Evolutionary conservation across 1,140 invertebrate genomes (phyloP).

Genomic region (Branchinecta lynchi): DNA sequence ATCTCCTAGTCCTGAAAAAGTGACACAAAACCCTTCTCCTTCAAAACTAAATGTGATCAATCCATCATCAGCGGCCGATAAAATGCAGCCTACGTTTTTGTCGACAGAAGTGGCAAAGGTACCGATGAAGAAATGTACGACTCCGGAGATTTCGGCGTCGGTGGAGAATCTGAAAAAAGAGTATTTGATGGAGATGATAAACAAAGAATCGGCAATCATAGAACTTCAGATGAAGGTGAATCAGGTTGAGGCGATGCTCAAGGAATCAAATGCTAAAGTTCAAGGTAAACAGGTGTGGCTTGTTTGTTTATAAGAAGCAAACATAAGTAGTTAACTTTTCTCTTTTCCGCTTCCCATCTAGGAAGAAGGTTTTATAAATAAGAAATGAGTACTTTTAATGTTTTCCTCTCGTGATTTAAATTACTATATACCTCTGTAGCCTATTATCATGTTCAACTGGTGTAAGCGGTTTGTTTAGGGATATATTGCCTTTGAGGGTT

Average conservation of each 20-base stretch:
- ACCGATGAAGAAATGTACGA: not conserved
- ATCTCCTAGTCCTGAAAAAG: not conserved
- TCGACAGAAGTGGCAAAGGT: not conserved
- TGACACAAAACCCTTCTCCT: not conserved
- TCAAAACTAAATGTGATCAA: not conserved
- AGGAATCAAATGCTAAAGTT: not conserved
- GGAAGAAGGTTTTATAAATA: no score
- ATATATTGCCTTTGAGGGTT: no score
- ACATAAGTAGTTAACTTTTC: no score
- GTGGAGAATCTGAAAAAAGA: slow-evolving; percentile 9
- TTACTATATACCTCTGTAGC: no score
- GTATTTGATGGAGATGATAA: slow-evolving; percentile 8
- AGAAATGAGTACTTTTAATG: no score
- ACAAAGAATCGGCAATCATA: not conserved
- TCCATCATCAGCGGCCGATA: not conserved
- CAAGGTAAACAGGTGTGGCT: not conserved
- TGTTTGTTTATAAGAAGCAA: no score
- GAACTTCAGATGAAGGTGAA: not conserved
- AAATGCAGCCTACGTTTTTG: not conserved
- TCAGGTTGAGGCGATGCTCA: not conserved
- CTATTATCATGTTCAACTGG: no score
- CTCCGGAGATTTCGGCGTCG: not conserved
- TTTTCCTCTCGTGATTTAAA: no score
- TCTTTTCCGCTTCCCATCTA: no score
- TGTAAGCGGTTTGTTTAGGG: no score